phyloP scores from a whole-genome alignment of 2,797 vertebrate species.

The Macropodus opercularis region DNA sequence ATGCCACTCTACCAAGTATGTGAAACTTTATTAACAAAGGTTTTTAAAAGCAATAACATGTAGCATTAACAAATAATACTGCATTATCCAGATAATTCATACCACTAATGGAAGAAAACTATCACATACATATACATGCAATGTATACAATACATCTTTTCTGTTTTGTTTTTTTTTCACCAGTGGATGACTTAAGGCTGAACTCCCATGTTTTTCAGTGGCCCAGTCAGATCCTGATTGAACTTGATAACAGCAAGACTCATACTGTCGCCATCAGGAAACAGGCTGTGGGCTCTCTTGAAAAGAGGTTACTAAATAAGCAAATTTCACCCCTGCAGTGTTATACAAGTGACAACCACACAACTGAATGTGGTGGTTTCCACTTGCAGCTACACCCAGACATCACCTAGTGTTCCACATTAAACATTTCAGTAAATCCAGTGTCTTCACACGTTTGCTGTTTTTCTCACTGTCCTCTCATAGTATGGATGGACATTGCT shows the following conservation, averaged over 20 bases:
- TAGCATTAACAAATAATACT: neutral
- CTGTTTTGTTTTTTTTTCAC: slow-evolving; percentile 5
- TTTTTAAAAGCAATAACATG: neutral
- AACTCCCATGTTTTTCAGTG: slow-evolving; percentile 88
- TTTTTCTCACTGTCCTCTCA: neutral
- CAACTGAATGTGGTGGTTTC: neutral
- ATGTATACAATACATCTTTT: neutral
- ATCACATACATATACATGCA: too few species aligned
- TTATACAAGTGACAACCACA: neutral
- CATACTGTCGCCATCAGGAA: slow-evolving; percentile 69
- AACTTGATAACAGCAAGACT: slow-evolving; percentile 80
- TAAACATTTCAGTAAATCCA: neutral
- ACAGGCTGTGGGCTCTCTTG: slow-evolving; percentile 76
- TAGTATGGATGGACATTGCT: neutral
- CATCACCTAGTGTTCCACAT: neutral
- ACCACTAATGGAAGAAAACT: neutral
- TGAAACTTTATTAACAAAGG: slow-evolving; percentile 16
- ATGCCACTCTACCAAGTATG: slow-evolving; percentile 84
- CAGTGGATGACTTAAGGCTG: slow-evolving; percentile 88
- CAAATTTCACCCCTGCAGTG: neutral
- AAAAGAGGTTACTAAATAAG: slow-evolving; percentile 79
- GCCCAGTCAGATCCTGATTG: slow-evolving; percentile 82
- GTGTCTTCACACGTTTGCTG: too few species aligned
- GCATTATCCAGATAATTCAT: neutral
- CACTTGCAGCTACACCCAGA: neutral